Base-by-base conservation (phyloP, 2,888 invertebrate genomes). In the Isoperla grammatica region DNA sequence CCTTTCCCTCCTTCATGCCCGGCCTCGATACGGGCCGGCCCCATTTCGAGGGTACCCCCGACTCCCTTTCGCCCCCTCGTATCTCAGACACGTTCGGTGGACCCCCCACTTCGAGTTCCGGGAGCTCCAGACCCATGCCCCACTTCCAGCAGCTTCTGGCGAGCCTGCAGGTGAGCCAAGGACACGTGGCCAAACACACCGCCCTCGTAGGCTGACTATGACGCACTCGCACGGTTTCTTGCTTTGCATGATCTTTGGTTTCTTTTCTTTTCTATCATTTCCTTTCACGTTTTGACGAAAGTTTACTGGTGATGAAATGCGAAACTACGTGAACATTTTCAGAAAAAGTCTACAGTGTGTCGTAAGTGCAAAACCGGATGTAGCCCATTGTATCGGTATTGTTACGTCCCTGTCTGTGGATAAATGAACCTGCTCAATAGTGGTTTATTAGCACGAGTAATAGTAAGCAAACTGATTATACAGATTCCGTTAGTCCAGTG, bases 71-170 rank as follows among this genome's bases (percentile, higher is more conserved):
- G 50, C 61, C 62, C 61, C 62, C 64, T 17, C 59, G 39, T 45
- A 55, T 63, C 53, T 63, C 60, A 35, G 61, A 63, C 48, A 50
- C 61, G 43, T 53, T 53, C 37, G 49, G 61, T 68, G 75, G 73
- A 70, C 70, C 73, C 59, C 74, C 75, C 12, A 71, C 74, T 53
- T 70, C 77, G 59, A 80, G 78, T 70, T 79, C 81, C 13, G 80
- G 78, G 63, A 74, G 73, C 55, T 75, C 78, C 64, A 76, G 80
- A 63, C 73, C 78, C 65, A 75, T 85, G 78, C 87, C 87, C 67
- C 84, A 86, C 74, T 82, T 87, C 73, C 83, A 82, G 73, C 81
- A 80, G 71, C 78, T 87, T 69, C 80, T 87, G 71, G 80, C 81
- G 69, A 84, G 83, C 71, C 75, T 87, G 70, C 85, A 87, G 86